Conservation (phyloP, 2,888 invertebrate genomes). For the Platynereis dumerilii region DNA sequence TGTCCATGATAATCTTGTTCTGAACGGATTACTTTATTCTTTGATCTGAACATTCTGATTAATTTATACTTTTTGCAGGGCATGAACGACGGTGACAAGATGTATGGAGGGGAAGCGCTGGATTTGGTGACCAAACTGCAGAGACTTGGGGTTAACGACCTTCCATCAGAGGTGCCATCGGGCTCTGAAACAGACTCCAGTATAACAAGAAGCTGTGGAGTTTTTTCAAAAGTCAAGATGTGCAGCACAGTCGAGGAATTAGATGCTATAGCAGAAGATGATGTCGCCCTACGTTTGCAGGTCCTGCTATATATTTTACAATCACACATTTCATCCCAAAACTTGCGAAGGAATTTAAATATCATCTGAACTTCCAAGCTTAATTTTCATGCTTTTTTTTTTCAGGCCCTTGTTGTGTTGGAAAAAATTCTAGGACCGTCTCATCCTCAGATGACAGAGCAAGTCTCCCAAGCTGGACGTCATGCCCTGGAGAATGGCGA, state of each 20-base stretch:
- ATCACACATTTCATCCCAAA: no score
- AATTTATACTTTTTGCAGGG: no score
- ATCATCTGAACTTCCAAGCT: no score
- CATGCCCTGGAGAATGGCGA: constrained; percentile 28
- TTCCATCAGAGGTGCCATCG: not conserved
- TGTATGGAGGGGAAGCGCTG: no score
- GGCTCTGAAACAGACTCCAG: not conserved
- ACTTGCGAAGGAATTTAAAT: no score
- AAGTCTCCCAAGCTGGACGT: constrained; percentile 24
- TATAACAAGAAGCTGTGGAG: not conserved
- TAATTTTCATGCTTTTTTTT: no score
- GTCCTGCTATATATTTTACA: no score
- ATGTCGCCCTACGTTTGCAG: constrained; percentile 69
- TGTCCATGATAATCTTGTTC: no score
- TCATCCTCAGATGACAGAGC: constrained; percentile 29
- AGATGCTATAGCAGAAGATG: constrained; percentile 39
- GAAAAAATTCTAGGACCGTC: constrained; percentile 31
- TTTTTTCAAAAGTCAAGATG: constrained; percentile 40
- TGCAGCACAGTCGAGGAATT: constrained; percentile 43
- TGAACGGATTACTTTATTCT: no score
- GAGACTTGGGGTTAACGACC: constrained; percentile 1
- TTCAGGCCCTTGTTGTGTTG: constrained; percentile 25
- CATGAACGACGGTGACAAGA: no score
- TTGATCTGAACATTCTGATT: no score
- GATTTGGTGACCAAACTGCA: constrained; percentile 5